Evolutionary conservation across 1,140 invertebrate genomes (phyloP).

Genomic region (Pogonognathellus flavescens): DNA sequence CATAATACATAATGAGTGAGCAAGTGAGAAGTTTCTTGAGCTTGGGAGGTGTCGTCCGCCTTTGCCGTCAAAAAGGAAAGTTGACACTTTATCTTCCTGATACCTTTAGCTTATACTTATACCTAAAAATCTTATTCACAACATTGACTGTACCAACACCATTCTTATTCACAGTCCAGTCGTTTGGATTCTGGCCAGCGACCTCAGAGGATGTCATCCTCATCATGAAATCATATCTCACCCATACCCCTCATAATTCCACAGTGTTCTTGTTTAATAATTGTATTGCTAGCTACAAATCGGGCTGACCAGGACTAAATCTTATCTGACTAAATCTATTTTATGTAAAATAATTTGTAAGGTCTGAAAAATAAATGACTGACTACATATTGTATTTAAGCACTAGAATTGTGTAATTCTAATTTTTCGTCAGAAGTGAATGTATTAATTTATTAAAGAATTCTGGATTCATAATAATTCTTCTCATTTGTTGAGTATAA

Average conservation of each 20-base stretch:
- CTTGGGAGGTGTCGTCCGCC: constrained; percentile 34
- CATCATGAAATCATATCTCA: background rate
- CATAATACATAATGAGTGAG: background rate
- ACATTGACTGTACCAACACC: background rate
- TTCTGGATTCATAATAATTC: too few relatives aligned
- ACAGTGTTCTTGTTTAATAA: too few relatives aligned
- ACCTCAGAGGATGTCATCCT: constrained; percentile 15
- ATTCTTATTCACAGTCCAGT: constrained; percentile 32
- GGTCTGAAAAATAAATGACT: too few relatives aligned
- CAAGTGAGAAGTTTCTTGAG: constrained; percentile 21
- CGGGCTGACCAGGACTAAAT: too few relatives aligned
- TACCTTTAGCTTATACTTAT: constrained; percentile 4
- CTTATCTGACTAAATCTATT: too few relatives aligned
- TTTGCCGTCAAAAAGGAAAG: constrained; percentile 24
- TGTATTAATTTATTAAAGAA: too few relatives aligned
- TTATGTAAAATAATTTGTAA: too few relatives aligned
- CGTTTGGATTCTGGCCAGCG: constrained; percentile 39
- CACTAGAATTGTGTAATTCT: too few relatives aligned
- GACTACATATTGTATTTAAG: too few relatives aligned
- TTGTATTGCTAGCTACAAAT: too few relatives aligned
- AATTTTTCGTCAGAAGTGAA: too few relatives aligned
- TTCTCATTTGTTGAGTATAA: background rate
- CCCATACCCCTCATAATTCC: background rate
- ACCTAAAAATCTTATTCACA: background rate
- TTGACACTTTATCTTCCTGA: constrained; percentile 48